Base-by-base conservation (phyloP, 37 sponge, comb jelly and placozoan species). In the Beroe forskalii region DNA sequence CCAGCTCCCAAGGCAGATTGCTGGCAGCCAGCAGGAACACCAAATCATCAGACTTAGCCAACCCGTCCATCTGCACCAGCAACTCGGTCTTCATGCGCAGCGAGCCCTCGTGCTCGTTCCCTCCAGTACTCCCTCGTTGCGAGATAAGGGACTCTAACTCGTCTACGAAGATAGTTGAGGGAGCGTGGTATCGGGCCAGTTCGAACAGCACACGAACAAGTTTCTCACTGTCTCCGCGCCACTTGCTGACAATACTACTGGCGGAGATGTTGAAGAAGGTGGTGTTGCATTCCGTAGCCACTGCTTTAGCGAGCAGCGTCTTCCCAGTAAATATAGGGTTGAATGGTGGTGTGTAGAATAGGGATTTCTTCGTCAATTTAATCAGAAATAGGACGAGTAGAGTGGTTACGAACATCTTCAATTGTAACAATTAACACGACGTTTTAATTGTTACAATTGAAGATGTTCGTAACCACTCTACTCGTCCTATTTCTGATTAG, bases 181-280 rank as follows among this genome's bases (percentile, higher is more conserved):
- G 99, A 25, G 99, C 99, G 91, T 98, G 96, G 93, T 95, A 96
- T 36, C 96, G 93, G 2, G 99, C 99, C 83, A 97, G 76, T 89
- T 97, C 99, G 91, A 98, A 96, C 67, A 96, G 91, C 41, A 97
- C 95, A 22, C 97, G 62, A 67, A 98, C 96, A 23, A 98, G 91
- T 69, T 98, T 98, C 92, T 98, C 99, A 0, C 96, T 96, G 91
- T 98, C 99, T 67, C 99, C 99, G 28, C 99, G 92, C 99, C 99
- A 98, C 90, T 98, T 98, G 92, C 96, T 96, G 93, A 96, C 99
- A 62, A 98, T 96, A 63, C 95, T 89, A 89, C 95, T 95, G 23
- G 99, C 99, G 39, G 99, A 98, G 14, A 98, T 96, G 89, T 98
- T 98, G 92, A 98, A 98, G 92, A 98, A 98, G 0, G 99, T 98